Base-by-base conservation (phyloP, 2,888 invertebrate species). In the Caprella mutica region DNA sequence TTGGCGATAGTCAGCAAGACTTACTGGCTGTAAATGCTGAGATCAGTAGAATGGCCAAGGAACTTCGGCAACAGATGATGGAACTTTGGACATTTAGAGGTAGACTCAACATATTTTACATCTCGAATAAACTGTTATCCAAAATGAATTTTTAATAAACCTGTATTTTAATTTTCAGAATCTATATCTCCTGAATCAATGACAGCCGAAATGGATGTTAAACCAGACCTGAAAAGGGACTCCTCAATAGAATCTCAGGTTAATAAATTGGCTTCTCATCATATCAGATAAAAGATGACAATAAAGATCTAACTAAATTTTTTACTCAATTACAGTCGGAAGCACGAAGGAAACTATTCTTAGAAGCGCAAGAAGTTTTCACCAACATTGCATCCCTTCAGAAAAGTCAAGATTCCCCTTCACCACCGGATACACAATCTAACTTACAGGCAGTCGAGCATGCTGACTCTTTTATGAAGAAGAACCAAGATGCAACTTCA, bases 21-120 rank as follows among this genome's bases (percentile, higher is more conserved):
- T 52, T 64, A 6, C 52, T 64, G 23, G 64, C 60, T 29, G 58
- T 64, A 55, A 64, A 64, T 23, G 64, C 60, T 26, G 62, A 65
- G 35, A 58, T 65, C 35, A 65, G 65, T 42, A 42, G 60, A n/a
- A 65, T 63, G 59, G 65, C 63, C n/a, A 58, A 59, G 56, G 62
- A 65, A 55, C 58, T 65, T 8, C 43, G 63, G 24, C 48, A 51
- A 12, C 62, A 65, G 40, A 62, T 65, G 60, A 56, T 65, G 55
- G 51, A 58, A 9, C 56, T 65, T 50, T 65, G 62, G 60, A 63
- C 57, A 23, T 63, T 56, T 24, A 54, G 61, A 39, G 61, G 65
- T 61, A 39, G 8, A 48, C 1, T n/a, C n/a, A n/a, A n/a, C n/a
- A n/a, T n/a, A n/a, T n/a, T n/a, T n/a, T n/a, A n/a, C n/a, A n/a